Base-by-base conservation (phyloP, 2,888 invertebrate species). In the Drosophila mulleri region DNA sequence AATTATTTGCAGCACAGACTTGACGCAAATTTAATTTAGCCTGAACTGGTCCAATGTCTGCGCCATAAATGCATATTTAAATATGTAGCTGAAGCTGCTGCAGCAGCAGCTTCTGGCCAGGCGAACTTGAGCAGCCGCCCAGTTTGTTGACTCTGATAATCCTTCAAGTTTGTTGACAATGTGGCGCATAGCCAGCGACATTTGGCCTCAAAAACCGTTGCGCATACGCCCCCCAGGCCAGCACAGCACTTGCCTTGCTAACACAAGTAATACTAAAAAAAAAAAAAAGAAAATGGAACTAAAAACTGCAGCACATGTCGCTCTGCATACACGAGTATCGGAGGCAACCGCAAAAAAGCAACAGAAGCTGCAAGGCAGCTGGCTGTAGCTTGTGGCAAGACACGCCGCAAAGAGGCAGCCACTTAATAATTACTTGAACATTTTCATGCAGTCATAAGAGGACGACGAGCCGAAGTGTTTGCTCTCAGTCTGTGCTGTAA, bases 121-220 rank as follows among this genome's bases (percentile, higher is more conserved):
- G 42, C 37, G 63, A 70, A 59, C 83, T 74, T 72, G 66, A 73
- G 80, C 67, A 68, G 62, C 67, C 57, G 54, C 41, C 67, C 65
- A 78, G 73, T 78, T 62, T 89, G 90, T 90, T 90, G 89, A 89
- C 90, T 88, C 79, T 88, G 89, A 86, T 89, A 89, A 90, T 90
- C 90, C 89, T 72, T 88, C 89, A 90, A 90, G 88, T 90, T 86
- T 89, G 86, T 89, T 89, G 87, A 89, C 88, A 78, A 82, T 89
- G 68, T 75, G 83, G 66, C 83, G 68, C 75, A 75, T 54, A 66
- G 63, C 37, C 63, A 62, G 75, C 72, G 81, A 73, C 78, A 69
- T 79, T 77, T 79, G 65, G 54, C 73, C 81, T 80, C 70, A 80
- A 81, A 80, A 80, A 74, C 68, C 66, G 77, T 89, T 75, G 72